A percentile compares a stretch with the other conserved stretches of the same genome.
Conservation (phyloP, 92 coral and sea anemone species). For the Muricea muricata region DNA sequence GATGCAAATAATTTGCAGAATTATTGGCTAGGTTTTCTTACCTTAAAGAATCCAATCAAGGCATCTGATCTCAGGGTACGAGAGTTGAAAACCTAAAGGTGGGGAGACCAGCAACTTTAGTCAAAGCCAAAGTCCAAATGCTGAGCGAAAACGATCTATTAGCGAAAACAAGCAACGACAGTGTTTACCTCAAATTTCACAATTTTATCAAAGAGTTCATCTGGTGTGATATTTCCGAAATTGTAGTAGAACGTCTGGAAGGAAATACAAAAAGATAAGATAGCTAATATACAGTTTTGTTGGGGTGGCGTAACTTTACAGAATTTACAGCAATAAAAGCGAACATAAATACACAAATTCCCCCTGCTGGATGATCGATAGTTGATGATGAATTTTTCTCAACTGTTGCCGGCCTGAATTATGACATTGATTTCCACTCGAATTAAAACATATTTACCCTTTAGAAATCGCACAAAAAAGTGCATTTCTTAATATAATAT, state of each 20-base stretch:
- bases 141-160: no score
- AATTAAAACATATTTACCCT: no score
- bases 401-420: no score
- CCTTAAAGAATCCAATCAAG: slow-evolving; percentile 89
- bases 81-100: slow-evolving; percentile 73
- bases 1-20: slow-evolving; percentile 23
- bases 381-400: no score
- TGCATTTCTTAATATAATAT: no score
- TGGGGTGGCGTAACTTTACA: no score
- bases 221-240: slow-evolving; percentile 83
- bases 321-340: no score
- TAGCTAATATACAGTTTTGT: neutral
- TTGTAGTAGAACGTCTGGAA: slow-evolving; percentile 85
- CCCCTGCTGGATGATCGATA: no score
- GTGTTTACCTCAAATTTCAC: slow-evolving; percentile 79
- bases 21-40: neutral
- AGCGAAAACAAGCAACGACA: neutral
- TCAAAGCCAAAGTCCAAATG: no score
- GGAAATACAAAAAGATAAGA: neutral
- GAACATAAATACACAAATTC: no score
- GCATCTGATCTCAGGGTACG: slow-evolving; percentile 76
- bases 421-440: no score
- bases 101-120: neutral
- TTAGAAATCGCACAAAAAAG: no score
- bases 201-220: slow-evolving; percentile 90